phyloP scores from a whole-genome alignment of 2,113 vertebrate genomes.

The Scatophagus argus region DNA sequence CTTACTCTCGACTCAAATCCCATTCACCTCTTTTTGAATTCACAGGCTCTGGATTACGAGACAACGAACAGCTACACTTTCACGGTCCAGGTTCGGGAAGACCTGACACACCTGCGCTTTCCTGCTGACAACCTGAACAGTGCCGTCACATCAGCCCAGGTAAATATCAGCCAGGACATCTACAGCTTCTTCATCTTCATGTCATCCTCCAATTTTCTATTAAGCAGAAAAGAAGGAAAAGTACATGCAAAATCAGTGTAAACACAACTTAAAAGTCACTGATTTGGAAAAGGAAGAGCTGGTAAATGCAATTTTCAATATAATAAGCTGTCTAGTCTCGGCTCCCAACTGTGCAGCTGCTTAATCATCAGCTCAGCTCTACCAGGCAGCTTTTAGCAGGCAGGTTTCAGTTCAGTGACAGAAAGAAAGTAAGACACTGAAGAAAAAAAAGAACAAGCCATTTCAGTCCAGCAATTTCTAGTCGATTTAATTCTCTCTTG shows the following conservation, averaged over 20 bases:
- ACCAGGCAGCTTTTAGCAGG: not conserved
- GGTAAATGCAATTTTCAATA: not conserved
- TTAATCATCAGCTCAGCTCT: no score
- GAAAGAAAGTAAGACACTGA: not conserved
- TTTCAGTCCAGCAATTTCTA: not conserved
- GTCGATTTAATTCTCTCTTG: not conserved
- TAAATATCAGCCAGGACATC: slow-evolving; percentile 52
- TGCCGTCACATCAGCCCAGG: slow-evolving; percentile 42
- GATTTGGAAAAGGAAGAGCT: not conserved
- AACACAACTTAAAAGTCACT: not conserved
- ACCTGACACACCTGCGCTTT: slow-evolving; percentile 21
- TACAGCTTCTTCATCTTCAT: not conserved
- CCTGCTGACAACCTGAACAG: slow-evolving; percentile 61
- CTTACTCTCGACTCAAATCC: not conserved
- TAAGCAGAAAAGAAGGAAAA: not conserved
- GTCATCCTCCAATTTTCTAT: not conserved
- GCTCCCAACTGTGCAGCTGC: not conserved
- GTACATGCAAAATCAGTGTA: not conserved
- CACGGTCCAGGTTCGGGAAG: slow-evolving; percentile 67
- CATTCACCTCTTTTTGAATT: not conserved
- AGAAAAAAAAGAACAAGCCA: not conserved
- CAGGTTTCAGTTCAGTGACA: not conserved
- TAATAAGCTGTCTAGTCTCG: not conserved
- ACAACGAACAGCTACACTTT: slow-evolving; percentile 67
- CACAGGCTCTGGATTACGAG: slow-evolving; percentile 92